Base-by-base conservation (phyloP, 2,888 invertebrate species). In the Sthenelais limicola region DNA sequence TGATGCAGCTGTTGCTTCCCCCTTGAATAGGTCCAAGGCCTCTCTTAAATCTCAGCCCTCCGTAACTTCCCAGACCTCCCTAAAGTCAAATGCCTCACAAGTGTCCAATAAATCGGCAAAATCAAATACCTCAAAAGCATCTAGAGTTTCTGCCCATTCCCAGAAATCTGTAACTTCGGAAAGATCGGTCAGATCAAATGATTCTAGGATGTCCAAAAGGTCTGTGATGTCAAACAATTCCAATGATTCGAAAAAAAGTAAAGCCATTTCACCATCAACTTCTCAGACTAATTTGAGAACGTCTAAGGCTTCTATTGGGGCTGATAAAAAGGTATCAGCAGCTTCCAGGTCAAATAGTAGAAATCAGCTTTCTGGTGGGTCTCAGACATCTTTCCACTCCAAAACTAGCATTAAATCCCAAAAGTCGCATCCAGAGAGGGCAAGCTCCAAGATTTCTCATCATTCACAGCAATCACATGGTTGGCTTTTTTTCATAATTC, bases 51-150 rank as follows among this genome's bases (percentile, higher is more conserved):
- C n/a, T n/a, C n/a, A n/a, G n/a, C n/a, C n/a, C n/a, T n/a, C n/a
- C n/a, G n/a, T n/a, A n/a, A n/a, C n/a, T n/a, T n/a, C 38, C 35
- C 62, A 38, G 21, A 43, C 38, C 1, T 62, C 62, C 24, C 7
- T n/a, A 9, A 38, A 4, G 15, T 62, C 62, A 35, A 26, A 35
- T 35, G 38, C 15, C n/a, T 62, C 38, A 4, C 35, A 38, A 33
- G 3, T 30, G 4, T 56, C 56, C 18, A 18, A 62, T 15, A 1
- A 24, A 5, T 62, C 62, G 7, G 3, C 43, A 21, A 33, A 38
- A 38, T 62, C 62, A 62, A 35, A 62, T 18, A 2, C n/a, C 15
- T 56, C 56, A 7, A 18, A 56, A 28, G 21, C 15, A 26, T 52
- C 52, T 7, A 4, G 15, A 15, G 26, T 12, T 28, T 52, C 52